Base-by-base conservation (phyloP, 2,113 vertebrate species). In the Myotis davidii region DNA sequence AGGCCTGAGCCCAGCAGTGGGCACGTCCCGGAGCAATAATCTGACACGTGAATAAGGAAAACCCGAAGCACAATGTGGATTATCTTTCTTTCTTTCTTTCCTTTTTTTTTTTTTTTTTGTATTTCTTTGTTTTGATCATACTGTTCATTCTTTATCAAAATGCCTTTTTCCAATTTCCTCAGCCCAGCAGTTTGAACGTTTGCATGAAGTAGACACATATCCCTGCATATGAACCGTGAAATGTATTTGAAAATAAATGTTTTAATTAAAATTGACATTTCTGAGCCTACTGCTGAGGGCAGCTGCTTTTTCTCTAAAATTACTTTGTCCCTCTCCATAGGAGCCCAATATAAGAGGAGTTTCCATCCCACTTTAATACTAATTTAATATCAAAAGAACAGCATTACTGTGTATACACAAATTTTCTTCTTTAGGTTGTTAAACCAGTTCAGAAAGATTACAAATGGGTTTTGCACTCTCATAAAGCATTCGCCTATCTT, bases 221-320 rank as follows among this genome's bases (percentile, higher is more conserved):
- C 42, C 56, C 92, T 54, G 67, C 12, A 37, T 85, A 88, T 73
- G 72, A 98, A 85, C 76, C 81, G 8, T 94, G 89, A 97, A 90
- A 90, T 94, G n/a, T 81, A 83, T 95, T 93, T 97, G 83, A 96
- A 97, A 96, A 96, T 94, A 97, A 95, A 94, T 76, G 70, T 94
- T 97, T 98, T 97, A 90, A 97, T 96, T 95, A 93, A 97, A 96
- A 95, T 91, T 69, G 88, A 91, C 96, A 96, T 97, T 95, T 96
- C 88, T 91, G 85, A 93, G 67, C 81, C 85, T 82, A 84, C 73
- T 79, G 94, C 97, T 92, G 82, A 92, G 97, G 86, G 84, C 90
- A 96, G 79, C 69, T 87, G 77, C 85, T 88, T 96, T 97, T 96
- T 65, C 85, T 97, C 85, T 94, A 92, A 86, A 92, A 83, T 88